Percentiles rank a stretch among this genome's conserved stretches.
Conservation (phyloP, 2,888 invertebrate genomes). For the Pyrocoelia pectoralis region DNA sequence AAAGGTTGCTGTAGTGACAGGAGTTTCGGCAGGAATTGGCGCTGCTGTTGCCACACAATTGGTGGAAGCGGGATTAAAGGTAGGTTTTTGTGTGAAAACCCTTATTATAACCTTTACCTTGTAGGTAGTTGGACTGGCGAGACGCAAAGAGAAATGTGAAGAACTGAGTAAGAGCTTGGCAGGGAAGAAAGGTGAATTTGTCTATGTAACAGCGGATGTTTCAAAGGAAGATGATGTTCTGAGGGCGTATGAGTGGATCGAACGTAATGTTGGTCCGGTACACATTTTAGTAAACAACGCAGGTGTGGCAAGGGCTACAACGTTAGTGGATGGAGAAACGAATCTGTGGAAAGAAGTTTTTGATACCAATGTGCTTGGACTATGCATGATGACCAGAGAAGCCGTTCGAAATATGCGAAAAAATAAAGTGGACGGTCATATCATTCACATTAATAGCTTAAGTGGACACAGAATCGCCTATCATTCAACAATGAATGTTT, state of each 20-base stretch:
- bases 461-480: slow-evolving; percentile 35
- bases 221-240: slow-evolving; percentile 11
- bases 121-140: neutral
- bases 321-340: slow-evolving; percentile 37
- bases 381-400: slow-evolving; percentile 37
- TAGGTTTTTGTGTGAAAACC: neutral
- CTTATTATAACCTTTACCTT: neutral
- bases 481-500: slow-evolving; percentile 41
- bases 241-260: slow-evolving; percentile 12
- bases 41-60: too few relatives aligned
- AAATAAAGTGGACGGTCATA: slow-evolving; percentile 43
- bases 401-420: slow-evolving; percentile 43
- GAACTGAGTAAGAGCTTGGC: neutral
- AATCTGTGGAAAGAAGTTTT: slow-evolving; percentile 37
- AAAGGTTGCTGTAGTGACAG: too few relatives aligned
- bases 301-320: neutral
- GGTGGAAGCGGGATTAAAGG: neutral
- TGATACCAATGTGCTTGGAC: slow-evolving; percentile 40
- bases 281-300: slow-evolving; percentile 16
- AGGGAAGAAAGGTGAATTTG: slow-evolving; percentile 7
- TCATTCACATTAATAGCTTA: slow-evolving; percentile 41
- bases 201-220: slow-evolving; percentile 7
- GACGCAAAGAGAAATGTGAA: neutral
- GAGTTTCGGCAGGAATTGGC: too few relatives aligned
- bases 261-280: slow-evolving; percentile 4